Evolutionary conservation across 2,888 invertebrate genomes (phyloP).

Genomic region (Ichneumoninae sp.): DNA sequence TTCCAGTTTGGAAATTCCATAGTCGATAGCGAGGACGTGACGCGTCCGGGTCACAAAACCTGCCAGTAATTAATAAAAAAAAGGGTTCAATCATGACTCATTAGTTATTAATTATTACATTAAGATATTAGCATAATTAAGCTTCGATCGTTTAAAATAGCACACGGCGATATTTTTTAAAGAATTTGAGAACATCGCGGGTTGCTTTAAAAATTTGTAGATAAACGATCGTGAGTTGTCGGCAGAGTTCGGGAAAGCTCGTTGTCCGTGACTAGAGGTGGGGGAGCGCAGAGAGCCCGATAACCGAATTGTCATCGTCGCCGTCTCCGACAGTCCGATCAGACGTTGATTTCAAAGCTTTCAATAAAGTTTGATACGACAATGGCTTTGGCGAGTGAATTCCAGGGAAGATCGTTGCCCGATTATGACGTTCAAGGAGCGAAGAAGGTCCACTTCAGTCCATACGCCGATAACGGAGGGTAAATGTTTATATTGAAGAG

Average conservation of each 20-base stretch:
- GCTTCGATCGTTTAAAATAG: not conserved
- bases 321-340: not conserved
- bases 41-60: too few species aligned
- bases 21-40: too few species aligned
- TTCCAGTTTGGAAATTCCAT: too few species aligned
- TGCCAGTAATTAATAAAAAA: too few species aligned
- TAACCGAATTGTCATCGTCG: constrained; percentile 73
- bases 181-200: not conserved
- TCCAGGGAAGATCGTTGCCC: constrained; percentile 85
- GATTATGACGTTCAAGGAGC: constrained; percentile 83
- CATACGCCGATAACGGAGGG: constrained; percentile 93
- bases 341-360: not conserved
- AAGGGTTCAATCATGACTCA: too few species aligned
- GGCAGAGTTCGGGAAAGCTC: not conserved
- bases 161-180: not conserved
- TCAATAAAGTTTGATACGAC: constrained; percentile 2
- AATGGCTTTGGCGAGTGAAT: constrained; percentile 76
- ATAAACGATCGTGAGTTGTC: constrained; percentile 17
- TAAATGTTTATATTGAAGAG: constrained; percentile 81
- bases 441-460: constrained; percentile 86
- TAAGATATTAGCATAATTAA: not conserved
- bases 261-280: not conserved
- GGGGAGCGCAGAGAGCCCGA: not conserved
- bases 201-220: not conserved
- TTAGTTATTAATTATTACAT: too few species aligned